Conservation (phyloP, 2,888 invertebrate genomes). For the Stenchaetothrips biformis region DNA sequence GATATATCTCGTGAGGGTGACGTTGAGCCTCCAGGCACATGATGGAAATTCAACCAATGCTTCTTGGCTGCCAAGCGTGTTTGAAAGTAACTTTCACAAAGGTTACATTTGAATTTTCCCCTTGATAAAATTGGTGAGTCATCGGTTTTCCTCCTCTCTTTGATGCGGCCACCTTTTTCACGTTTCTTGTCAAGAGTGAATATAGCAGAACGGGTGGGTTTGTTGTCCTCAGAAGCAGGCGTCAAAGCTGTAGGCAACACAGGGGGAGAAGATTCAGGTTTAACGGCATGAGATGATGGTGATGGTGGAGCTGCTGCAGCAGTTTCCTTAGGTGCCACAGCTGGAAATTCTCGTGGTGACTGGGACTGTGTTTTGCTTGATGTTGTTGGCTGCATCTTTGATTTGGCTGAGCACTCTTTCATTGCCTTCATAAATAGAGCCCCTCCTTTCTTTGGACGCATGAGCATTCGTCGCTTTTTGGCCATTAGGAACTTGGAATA, state of each 20-base stretch:
- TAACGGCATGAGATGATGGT: neutral
- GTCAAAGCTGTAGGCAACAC: neutral
- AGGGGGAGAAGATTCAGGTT: neutral
- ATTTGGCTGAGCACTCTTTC: neutral
- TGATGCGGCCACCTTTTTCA: neutral
- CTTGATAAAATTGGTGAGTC: neutral
- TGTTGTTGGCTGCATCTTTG: neutral
- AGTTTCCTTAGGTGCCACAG: too few species aligned
- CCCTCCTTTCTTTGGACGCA: neutral
- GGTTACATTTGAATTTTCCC: neutral
- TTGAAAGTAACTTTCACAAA: neutral
- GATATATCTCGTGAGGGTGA: conserved; percentile 1
- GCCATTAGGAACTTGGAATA: neutral
- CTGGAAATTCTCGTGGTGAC: neutral
- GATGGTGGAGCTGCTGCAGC: too few species aligned
- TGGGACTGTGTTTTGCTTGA: neutral
- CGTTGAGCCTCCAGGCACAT: neutral
- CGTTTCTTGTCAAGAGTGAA: neutral
- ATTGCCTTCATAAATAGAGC: neutral
- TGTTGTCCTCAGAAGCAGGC: neutral
- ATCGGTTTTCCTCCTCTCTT: neutral
- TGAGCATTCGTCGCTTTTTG: neutral
- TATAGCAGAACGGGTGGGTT: neutral
- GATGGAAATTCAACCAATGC: conserved; percentile 1
- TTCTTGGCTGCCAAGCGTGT: neutral